Base-by-base conservation (phyloP, 2,113 vertebrate species). In the Misgurnus mizolepis region DNA sequence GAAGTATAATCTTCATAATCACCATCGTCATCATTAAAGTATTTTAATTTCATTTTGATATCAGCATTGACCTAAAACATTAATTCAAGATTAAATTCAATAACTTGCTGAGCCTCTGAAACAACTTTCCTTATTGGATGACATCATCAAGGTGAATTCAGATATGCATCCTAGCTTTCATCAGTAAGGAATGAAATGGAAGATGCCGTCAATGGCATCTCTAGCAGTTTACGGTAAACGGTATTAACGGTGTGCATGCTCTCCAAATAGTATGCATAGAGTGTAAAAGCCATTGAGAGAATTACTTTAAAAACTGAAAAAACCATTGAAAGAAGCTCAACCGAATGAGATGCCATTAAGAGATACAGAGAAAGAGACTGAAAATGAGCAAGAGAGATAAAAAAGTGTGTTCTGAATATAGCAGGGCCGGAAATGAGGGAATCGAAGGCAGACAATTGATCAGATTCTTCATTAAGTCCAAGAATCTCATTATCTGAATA, bases 401-500 rank as follows among this genome's bases (percentile, higher is more conserved):
- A 56, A 18, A 58, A 15, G 66, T 73, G 76, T 79, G 55, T 70
- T 82, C 71, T 61, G 83, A 85, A 82, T 76, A 66, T 77, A 79
- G 58, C 76, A 5, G 60, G 71, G 83, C 76, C 34, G 8, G 66
- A 84, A 79, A 77, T 61, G 74, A 79, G 80, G 53, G 41, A 73
- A 64, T 69, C 34, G 47, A 77, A 18, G 17, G 62, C 60, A 53
- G 47, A 66, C 15, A 64, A 85, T 82, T 78, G 83, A 85, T 85
- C 73, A 45, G 40, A 71, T 67, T 82, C 58, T 76, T 82, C 71
- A 67, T 70, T 73, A 66, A 73, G 49, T 60, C 75, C 70, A 27
- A 5, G 70, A 69, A 79, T 85, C 75, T 71, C 83, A 82, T 85
- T 78, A 82, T 76, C 65, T 22, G 80, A 81, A 76, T 81, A 76